Evolutionary conservation across 2,113 vertebrate species (phyloP).

Genomic region (Actenoides hombroni): DNA sequence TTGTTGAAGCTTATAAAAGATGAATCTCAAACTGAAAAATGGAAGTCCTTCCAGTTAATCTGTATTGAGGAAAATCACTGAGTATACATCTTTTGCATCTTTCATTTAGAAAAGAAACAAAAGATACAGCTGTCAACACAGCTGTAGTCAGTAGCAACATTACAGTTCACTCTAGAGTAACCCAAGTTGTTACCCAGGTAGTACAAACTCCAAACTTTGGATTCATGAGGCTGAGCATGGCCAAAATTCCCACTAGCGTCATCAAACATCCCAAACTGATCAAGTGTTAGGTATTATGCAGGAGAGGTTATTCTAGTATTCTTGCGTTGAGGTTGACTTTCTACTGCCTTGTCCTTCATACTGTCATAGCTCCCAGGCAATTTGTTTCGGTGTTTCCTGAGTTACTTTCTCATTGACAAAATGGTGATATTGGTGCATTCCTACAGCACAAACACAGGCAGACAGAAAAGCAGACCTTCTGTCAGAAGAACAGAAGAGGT

Average conservation of each 20-base stretch:
- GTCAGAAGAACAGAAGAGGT: background rate
- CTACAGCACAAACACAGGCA: background rate
- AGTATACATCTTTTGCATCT: background rate
- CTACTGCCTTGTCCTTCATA: background rate
- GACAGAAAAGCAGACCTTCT: background rate
- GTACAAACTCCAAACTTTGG: background rate
- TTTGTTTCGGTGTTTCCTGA: fast-evolving
- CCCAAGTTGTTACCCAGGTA: background rate
- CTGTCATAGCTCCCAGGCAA: background rate
- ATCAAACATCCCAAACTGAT: background rate
- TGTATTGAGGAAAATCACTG: constrained; percentile 31
- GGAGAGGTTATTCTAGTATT: background rate
- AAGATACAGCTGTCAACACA: background rate
- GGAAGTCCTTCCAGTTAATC: constrained; percentile 5
- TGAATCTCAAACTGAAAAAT: constrained; percentile 41
- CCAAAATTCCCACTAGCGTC: background rate
- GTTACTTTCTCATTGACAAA: background rate
- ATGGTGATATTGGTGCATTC: background rate
- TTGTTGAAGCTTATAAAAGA: constrained; percentile 42
- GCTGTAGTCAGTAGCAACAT: background rate
- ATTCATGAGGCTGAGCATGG: background rate
- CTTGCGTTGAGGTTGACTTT: background rate
- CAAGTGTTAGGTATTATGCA: fast-evolving
- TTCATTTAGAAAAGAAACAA: constrained; percentile 6
- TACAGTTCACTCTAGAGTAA: background rate